Evolutionary conservation across 1,140 invertebrate species (phyloP), one percentile per base, ranked within the genome.

Genomic region (Aphis gossypii): DNA sequence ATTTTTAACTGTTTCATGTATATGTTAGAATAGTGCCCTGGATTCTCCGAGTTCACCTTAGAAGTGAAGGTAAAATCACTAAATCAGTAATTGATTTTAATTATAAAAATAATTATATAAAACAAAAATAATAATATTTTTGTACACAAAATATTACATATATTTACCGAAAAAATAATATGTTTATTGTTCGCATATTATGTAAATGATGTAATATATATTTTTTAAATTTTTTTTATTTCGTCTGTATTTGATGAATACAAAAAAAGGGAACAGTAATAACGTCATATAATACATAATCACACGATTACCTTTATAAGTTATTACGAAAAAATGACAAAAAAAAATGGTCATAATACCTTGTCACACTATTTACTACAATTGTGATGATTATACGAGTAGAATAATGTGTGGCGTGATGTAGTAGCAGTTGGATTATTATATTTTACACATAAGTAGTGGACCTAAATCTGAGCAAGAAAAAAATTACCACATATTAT

Each of bases 401-500:
- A 76, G 60, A n/a, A 76, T n/a, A n/a, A 76, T n/a, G 60, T 76
- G 60, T 76, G 60, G 60, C n/a, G 30, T 76, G 60, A 76, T 76
- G 60, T 6, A n/a, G 60, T 6, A n/a, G 60, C 11, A n/a, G 60
- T 76, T 76, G 5, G 60, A 76, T 76, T 68, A 68, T 68, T 68
- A 68, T 68, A 18, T 68, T n/a, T 60, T 76, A 18, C n/a, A 76
- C 4, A 21, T 76, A n/a, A n/a, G 30, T 2, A 30, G 30, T 76
- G n/a, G 30, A 35, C 60, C 30, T 76, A n/a, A 76, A n/a, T 76
- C 60, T 76, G 30, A 35, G 30, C 2, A n/a, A 76, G n/a, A 76
- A n/a, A 76, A 60, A 76, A 76, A 76, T 76, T 76, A 18, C 60
- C 60, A 76, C 60, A 76, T 14, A 76, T 23, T 14, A 76, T 23